These are phyloP conservation scores for Lepus oiostolus DNA, from an alignment of 2,797 vertebrate genomes.

Conservation along the genomic window DNA sequence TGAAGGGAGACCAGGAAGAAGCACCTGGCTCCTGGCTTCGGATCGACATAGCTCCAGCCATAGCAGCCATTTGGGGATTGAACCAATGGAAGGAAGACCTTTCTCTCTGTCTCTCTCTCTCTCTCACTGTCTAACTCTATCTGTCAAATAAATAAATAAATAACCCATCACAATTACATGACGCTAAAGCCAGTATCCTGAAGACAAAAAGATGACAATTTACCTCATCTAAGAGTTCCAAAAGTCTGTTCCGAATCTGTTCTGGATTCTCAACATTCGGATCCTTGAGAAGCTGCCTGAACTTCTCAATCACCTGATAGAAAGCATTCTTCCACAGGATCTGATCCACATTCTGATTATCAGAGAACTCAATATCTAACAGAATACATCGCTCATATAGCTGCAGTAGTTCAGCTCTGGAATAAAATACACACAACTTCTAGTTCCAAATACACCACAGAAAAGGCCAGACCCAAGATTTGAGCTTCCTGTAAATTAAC, in stretches of 20 bases:
- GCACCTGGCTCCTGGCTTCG: too few species aligned
- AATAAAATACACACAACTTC: constrained; percentile 56
- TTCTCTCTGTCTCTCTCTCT: too few species aligned
- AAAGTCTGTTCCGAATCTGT: constrained; percentile 93
- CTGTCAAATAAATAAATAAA: constrained; percentile 1
- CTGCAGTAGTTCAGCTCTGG: constrained; percentile 94
- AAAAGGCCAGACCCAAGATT: constrained; percentile 1
- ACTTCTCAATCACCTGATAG: constrained; percentile 98
- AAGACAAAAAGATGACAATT: constrained; percentile 51
- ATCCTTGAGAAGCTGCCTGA: constrained; percentile 97
- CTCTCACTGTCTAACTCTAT: too few species aligned
- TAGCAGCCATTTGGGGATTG: too few species aligned
- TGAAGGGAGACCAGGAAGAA: too few species aligned
- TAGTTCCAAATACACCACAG: constrained; percentile 68
- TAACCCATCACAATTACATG: not conserved
- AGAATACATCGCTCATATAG: constrained; percentile 96
- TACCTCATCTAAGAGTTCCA: constrained; percentile 97
- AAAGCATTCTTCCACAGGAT: constrained; percentile 98
- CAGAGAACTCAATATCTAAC: constrained; percentile 96
- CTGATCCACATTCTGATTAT: constrained; percentile 97
- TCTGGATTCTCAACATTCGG: constrained; percentile 90
- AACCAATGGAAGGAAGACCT: too few species aligned
- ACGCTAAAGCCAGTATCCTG: constrained; percentile 36
- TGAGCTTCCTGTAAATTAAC: constrained; percentile 71
- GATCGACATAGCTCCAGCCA: too few species aligned